These are phyloP conservation scores for Diadegma fenestrale DNA, from an alignment of 2,888 invertebrate genomes.

Conservation along the genomic window DNA sequence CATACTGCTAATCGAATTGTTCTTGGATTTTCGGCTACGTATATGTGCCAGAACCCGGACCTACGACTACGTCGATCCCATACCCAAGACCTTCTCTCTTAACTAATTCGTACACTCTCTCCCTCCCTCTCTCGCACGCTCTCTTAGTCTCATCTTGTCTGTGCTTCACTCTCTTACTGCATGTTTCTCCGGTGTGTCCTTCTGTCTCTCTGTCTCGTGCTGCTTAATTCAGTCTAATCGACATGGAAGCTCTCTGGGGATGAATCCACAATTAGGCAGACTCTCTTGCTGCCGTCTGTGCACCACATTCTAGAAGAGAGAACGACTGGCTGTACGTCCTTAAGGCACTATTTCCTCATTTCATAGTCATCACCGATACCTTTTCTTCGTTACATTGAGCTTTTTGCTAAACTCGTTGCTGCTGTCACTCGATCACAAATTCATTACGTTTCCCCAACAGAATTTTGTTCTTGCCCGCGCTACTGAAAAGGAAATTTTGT, in stretches of 20 bases:
- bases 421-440: slow-evolving; percentile 30
- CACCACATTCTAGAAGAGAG: not conserved
- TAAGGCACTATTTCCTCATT: slow-evolving; percentile 26
- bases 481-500: no score
- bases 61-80: slow-evolving; percentile 75
- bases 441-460: slow-evolving; percentile 6
- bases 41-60: slow-evolving; percentile 71
- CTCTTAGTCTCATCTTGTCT: no score
- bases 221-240: slow-evolving; percentile 79
- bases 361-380: slow-evolving; percentile 45
- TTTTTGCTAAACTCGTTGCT: not conserved
- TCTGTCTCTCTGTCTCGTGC: slow-evolving; percentile 19
- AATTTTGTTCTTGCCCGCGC: not conserved
- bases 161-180: no score
- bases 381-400: not conserved
- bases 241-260: slow-evolving; percentile 69
- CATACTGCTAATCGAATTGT: slow-evolving; percentile 67
- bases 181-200: not conserved
- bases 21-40: slow-evolving; percentile 61
- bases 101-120: not conserved
- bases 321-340: not conserved
- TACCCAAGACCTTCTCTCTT: slow-evolving; percentile 30
- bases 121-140: not conserved
- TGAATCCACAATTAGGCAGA: slow-evolving; percentile 60
- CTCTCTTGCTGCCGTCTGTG: slow-evolving; percentile 28